Conservation (phyloP, 2,113 vertebrate species). For the Numenius arquata region DNA sequence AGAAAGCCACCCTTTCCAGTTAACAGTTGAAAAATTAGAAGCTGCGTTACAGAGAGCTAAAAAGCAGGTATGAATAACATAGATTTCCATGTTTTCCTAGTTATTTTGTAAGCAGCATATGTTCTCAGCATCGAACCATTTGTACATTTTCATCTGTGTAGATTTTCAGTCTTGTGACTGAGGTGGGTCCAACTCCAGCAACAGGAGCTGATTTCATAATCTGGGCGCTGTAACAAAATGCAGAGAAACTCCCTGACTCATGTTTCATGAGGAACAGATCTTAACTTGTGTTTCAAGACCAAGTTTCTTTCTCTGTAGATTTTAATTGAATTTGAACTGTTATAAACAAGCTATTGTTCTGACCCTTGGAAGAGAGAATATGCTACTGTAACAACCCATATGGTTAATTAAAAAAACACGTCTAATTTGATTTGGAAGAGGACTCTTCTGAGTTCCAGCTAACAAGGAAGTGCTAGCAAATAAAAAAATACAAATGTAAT, state of each 20-base stretch:
- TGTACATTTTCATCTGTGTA: background rate
- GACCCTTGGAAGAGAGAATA: background rate
- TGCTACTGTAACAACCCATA: background rate
- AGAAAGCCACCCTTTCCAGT: conserved; percentile 24
- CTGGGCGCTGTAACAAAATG: background rate
- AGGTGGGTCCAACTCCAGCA: background rate
- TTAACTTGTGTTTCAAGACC: background rate
- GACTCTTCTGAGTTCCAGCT: background rate
- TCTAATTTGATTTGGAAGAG: background rate
- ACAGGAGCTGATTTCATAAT: background rate
- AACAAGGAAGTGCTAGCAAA: background rate
- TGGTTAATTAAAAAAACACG: background rate
- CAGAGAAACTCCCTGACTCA: background rate
- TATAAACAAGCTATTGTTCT: background rate
- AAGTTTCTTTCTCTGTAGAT: background rate
- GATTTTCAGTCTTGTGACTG: background rate
- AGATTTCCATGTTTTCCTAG: background rate
- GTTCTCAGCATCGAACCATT: background rate
- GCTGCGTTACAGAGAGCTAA: background rate
- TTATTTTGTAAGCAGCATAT: background rate
- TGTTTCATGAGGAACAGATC: background rate
- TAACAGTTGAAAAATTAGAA: conserved; percentile 47
- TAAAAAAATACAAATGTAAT: background rate
- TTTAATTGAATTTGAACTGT: background rate
- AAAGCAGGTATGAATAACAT: background rate